A percentile compares a stretch with the other conserved stretches of the same genome.
These are phyloP conservation scores for Empis livida DNA, from an alignment of 2,888 invertebrate species.

Conservation along the genomic window DNA sequence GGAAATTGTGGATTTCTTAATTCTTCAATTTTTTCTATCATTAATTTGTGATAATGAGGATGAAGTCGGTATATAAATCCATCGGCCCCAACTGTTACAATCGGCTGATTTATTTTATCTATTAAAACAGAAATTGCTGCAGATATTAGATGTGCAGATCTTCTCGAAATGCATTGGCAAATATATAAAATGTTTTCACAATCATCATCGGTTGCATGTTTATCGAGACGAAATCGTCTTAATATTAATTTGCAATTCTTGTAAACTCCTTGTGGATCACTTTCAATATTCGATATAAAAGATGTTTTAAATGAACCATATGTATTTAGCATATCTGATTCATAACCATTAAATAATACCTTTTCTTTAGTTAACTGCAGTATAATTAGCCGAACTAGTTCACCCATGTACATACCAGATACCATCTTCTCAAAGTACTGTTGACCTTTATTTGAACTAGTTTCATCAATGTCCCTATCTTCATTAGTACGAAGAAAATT, in stretches of 20 bases:
- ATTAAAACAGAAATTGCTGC: constrained; percentile 77
- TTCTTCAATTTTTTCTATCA: constrained; percentile 71
- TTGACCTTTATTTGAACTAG: constrained; percentile 66
- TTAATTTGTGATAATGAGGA: constrained; percentile 87
- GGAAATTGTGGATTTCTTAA: constrained; percentile 59
- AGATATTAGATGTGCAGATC: constrained; percentile 85
- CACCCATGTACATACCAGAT: constrained; percentile 98
- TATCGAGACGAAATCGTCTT: constrained; percentile 65
- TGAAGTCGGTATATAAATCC: constrained; percentile 94
- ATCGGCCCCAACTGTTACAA: constrained; percentile 87
- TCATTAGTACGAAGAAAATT: constrained; percentile 76
- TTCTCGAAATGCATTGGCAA: constrained; percentile 76
- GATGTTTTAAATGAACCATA: constrained; percentile 82
- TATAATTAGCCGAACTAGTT: constrained; percentile 72
- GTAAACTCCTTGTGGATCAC: constrained; percentile 63
- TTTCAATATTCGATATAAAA: constrained; percentile 93
- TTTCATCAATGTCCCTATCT: constrained; percentile 66
- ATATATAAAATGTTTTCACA: constrained; percentile 82
- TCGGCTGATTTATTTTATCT: constrained; percentile 76
- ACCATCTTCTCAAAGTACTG: constrained; percentile 96
- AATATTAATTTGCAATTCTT: constrained; percentile 67
- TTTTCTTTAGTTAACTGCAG: constrained; percentile 65
- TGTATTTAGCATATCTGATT: constrained; percentile 57
- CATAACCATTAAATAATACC: constrained; percentile 64
- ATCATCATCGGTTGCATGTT: constrained; percentile 68